A percentile compares a stretch with the other conserved stretches of the same genome.
phyloP scores from a whole-genome alignment of 1,140 invertebrate genomes.

The Cydia splendana region DNA sequence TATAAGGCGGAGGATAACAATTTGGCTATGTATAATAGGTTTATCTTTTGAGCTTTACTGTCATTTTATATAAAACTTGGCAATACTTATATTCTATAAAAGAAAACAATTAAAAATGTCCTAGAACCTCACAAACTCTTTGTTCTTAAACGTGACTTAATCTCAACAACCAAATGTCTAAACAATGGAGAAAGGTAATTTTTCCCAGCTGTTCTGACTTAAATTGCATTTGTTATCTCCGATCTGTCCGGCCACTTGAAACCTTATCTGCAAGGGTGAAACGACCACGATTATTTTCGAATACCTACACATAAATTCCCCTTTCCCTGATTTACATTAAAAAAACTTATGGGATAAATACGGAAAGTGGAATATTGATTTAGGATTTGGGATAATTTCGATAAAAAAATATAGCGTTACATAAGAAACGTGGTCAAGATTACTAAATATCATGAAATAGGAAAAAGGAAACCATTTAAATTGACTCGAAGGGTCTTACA shows the following conservation, averaged over 20 bases:
- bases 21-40: too few species aligned
- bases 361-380: slow-evolving; percentile 22
- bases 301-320: neutral
- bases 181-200: slow-evolving; percentile 15
- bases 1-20: too few species aligned
- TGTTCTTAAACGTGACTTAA: neutral
- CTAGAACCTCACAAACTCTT: neutral
- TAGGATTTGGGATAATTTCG: too few species aligned
- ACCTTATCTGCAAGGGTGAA: slow-evolving; percentile 45
- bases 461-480: too few species aligned
- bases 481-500: too few species aligned
- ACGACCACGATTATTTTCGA: neutral
- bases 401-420: too few species aligned
- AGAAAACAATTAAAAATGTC: neutral
- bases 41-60: too few species aligned
- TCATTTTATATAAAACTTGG: neutral
- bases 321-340: too few species aligned
- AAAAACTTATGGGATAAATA: too few species aligned
- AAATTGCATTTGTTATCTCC: slow-evolving; percentile 53
- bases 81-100: neutral
- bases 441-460: too few species aligned
- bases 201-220: slow-evolving; percentile 5
- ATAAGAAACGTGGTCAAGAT: too few species aligned
- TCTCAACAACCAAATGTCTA: neutral
- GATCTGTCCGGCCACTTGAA: slow-evolving; percentile 43